Evolutionary conservation across 2,888 invertebrate species (phyloP).

Genomic region (Drosophila testacea): DNA sequence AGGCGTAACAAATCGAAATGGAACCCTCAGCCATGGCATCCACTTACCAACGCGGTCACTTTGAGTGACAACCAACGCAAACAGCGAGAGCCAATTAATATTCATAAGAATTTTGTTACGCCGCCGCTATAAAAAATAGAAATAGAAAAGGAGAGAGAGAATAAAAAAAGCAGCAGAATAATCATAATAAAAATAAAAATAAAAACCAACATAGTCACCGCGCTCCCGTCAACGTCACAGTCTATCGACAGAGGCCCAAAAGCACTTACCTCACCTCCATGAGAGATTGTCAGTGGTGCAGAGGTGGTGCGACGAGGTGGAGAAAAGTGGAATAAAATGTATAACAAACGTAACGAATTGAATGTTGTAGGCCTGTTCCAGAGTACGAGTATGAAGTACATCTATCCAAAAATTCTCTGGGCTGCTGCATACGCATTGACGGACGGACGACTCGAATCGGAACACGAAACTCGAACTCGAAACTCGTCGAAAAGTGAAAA

Average conservation of each 20-base stretch:
- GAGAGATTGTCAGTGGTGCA: slow-evolving; percentile 21
- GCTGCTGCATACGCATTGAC: slow-evolving; percentile 41
- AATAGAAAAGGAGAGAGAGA: background rate
- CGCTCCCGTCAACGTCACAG: slow-evolving; percentile 48
- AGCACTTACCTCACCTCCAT: slow-evolving; percentile 66
- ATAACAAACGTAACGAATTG: slow-evolving; percentile 79
- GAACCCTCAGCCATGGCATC: slow-evolving; percentile 44
- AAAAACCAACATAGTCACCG: slow-evolving; percentile 61
- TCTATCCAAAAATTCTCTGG: slow-evolving; percentile 24
- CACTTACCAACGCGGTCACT: slow-evolving; percentile 49
- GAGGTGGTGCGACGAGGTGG: slow-evolving; percentile 17
- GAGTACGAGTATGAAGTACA: slow-evolving; percentile 27
- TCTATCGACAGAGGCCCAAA: slow-evolving; percentile 49
- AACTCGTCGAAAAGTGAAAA: slow-evolving; percentile 59
- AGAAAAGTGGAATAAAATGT: slow-evolving; percentile 62
- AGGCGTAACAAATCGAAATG: slow-evolving; percentile 57
- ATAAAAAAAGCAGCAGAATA: slow-evolving; percentile 26
- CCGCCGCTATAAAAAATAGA: slow-evolving; percentile 53
- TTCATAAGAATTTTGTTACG: slow-evolving; percentile 78
- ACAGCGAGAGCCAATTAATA: slow-evolving; percentile 76
- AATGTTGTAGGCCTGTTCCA: slow-evolving; percentile 64
- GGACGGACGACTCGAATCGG: background rate
- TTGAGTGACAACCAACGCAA: slow-evolving; percentile 72
- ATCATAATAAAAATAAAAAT: slow-evolving; percentile 52
- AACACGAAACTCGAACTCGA: slow-evolving; percentile 10